Conservation (phyloP, 2,797 vertebrate species). For the Monodelphis domestica region DNA sequence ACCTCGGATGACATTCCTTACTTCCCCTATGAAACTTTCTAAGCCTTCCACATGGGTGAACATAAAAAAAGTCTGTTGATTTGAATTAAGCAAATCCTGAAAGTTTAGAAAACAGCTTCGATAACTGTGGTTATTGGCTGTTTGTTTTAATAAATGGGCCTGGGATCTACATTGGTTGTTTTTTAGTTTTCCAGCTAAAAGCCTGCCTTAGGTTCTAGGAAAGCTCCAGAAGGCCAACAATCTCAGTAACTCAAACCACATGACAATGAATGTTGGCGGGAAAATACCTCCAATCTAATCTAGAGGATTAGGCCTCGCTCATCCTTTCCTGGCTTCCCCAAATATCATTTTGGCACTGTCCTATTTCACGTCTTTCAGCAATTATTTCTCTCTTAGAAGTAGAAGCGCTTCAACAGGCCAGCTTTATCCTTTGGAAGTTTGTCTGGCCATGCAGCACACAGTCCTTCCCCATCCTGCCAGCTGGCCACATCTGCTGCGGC, state of each 20-base stretch:
- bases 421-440: too few species aligned
- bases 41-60: not conserved
- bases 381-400: too few species aligned
- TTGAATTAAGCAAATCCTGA: not conserved
- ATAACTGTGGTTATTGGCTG: not conserved
- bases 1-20: not conserved
- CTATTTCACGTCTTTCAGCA: too few species aligned
- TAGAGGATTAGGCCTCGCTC: too few species aligned
- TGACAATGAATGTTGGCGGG: constrained; percentile 27
- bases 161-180: not conserved
- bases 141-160: not conserved
- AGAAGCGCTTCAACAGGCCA: too few species aligned
- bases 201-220: constrained; percentile 4
- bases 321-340: too few species aligned
- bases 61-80: constrained; percentile 26
- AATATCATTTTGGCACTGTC: too few species aligned
- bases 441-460: too few species aligned
- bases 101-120: constrained; percentile 49
- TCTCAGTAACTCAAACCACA: constrained; percentile 20
- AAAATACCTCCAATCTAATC: not conserved
- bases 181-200: not conserved
- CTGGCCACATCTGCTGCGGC: too few species aligned
- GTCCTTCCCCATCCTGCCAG: too few species aligned
- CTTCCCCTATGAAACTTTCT: not conserved
- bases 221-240: constrained; percentile 46